These are phyloP conservation scores for Rhincodon typus DNA, from an alignment of 2,797 vertebrate genomes.

Conservation along the genomic window DNA sequence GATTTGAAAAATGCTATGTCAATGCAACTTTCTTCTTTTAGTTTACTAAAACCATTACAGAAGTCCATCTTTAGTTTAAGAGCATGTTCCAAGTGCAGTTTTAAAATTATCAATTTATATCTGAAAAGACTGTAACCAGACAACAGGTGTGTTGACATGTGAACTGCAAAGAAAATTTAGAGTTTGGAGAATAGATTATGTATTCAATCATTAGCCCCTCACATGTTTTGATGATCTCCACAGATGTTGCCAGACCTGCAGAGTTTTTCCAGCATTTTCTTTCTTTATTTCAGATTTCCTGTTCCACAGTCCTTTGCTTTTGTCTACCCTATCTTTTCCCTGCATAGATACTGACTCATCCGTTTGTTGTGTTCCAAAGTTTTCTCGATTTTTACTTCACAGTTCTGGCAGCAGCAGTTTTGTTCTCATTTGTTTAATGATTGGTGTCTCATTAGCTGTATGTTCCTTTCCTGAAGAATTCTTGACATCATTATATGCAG, in stretches of 20 bases:
- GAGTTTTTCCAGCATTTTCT: background rate
- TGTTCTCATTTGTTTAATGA: background rate
- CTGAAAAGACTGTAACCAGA: background rate
- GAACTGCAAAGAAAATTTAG: background rate
- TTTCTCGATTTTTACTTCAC: background rate
- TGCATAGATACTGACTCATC: background rate
- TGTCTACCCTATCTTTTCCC: background rate
- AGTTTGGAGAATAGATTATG: background rate
- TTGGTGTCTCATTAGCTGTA: background rate
- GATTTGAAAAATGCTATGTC: background rate
- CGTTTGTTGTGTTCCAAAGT: background rate
- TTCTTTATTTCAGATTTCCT: background rate
- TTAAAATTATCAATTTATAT: background rate
- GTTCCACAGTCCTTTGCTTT: background rate
- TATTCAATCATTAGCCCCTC: background rate
- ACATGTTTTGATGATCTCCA: no score
- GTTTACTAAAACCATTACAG: background rate
- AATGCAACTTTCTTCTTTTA: background rate
- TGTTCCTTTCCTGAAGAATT: background rate
- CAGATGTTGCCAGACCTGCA: no score
- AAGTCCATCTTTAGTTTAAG: background rate
- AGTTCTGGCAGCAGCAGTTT: background rate
- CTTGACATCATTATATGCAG: slow-evolving; percentile 45
- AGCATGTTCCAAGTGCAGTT: background rate
- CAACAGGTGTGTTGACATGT: background rate